A percentile compares a stretch with the other conserved stretches of the same genome.
Conservation (phyloP, 92 coral and sea anemone genomes). For the Actinostola sp. region DNA sequence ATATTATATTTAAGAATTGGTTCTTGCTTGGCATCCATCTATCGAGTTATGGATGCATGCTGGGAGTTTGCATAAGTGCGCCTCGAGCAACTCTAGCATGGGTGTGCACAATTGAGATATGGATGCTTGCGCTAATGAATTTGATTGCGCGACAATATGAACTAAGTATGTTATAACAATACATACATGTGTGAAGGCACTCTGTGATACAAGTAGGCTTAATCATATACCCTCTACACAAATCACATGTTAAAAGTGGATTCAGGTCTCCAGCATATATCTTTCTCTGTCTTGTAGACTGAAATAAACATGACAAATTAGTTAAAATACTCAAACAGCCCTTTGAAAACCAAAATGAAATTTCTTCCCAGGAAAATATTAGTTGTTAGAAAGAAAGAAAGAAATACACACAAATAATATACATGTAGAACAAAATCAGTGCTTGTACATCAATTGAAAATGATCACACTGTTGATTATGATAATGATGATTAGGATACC, state of each 20-base stretch:
- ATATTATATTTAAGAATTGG: neutral
- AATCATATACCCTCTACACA: constrained; percentile 95
- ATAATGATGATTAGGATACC: neutral
- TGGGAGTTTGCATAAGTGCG: no score
- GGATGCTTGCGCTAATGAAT: neutral
- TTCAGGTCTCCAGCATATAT: constrained; percentile 89
- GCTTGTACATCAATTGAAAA: no score
- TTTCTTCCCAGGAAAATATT: no score
- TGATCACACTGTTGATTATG: neutral
- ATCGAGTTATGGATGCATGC: no score
- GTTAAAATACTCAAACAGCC: no score
- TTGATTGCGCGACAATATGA: neutral
- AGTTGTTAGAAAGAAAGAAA: no score
- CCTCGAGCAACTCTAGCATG: no score
- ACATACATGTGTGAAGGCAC: constrained; percentile 99
- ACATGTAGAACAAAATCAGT: no score
- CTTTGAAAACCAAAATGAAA: no score
- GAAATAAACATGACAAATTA: constrained; percentile 34
- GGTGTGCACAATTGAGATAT: no score
- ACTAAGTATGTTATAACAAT: neutral
- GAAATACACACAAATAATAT: no score
- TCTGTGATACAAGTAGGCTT: constrained; percentile 97
- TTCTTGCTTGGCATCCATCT: neutral
- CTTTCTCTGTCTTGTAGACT: constrained; percentile 93
- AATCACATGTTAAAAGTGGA: constrained; percentile 83